A percentile compares a stretch with the other conserved stretches of the same genome.
phyloP scores from a whole-genome alignment of 2,797 vertebrate genomes.

The Dendrocincla fuliginosa region DNA sequence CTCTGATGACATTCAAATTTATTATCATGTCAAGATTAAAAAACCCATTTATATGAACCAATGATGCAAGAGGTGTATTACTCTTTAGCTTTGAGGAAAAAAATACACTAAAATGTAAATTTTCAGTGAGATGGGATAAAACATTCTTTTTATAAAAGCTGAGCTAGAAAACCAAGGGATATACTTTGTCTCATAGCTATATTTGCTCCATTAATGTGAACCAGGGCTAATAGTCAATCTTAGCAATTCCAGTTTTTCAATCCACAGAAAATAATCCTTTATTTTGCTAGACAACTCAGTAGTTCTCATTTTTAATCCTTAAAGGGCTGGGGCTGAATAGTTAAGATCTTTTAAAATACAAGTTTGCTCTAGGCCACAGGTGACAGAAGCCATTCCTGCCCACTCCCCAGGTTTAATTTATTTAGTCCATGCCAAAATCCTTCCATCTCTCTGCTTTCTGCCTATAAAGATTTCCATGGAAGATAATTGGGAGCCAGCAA shows the following conservation, averaged over 20 bases:
- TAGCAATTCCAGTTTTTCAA: background rate
- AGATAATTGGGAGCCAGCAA: background rate
- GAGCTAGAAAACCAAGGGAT: background rate
- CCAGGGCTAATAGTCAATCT: background rate
- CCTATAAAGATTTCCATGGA: background rate
- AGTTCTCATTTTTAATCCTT: background rate
- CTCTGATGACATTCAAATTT: background rate
- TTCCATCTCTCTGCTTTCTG: background rate
- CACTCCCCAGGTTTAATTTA: background rate
- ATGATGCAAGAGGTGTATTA: background rate
- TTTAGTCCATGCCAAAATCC: background rate
- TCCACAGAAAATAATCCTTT: background rate
- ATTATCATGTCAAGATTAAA: background rate
- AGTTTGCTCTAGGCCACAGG: background rate
- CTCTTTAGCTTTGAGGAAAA: background rate
- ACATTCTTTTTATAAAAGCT: background rate
- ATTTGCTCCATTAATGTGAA: background rate
- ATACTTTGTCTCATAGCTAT: background rate
- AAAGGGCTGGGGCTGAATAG: background rate
- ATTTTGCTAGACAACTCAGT: background rate
- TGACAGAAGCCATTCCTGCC: background rate
- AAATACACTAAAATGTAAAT: background rate
- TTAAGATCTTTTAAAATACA: background rate
- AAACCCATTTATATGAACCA: background rate
- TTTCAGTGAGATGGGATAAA: background rate